Evolutionary conservation across 2,797 vertebrate species (phyloP), one percentile per base, ranked within the genome.

Genomic region (Tolypeutes matacus): DNA sequence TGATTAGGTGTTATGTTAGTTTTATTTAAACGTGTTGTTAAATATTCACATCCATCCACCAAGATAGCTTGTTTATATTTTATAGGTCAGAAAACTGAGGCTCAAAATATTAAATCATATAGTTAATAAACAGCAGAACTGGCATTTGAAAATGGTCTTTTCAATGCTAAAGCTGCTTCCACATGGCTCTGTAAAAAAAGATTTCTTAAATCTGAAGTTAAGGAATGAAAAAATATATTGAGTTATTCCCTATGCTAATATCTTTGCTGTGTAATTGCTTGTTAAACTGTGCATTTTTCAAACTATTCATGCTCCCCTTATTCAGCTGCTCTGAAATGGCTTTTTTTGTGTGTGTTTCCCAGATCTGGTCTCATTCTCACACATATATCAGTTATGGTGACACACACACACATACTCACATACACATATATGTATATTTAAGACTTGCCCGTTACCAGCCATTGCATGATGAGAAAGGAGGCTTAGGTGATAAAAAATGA

Each of bases 391-490:
- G 95, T 83, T 88, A 88, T 58, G 94, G 27, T 0, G 89, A 91
- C 76, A 72, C 39, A 91, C 65, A 60, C 53, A 56, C 46, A 39
- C 53, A 56, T 8, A 39, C 39, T 39, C 39, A 39, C 39, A 39
- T 46, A 91, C 65, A 64, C 53, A 56, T 56, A 56, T 56, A 56
- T 82, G 83, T 98, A 80, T 95, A 36, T 95, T 97, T 93, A 76
- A 96, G 87, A 49, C 18, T 89, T 94, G 49, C 73, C 77, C 84
- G 49, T 91, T 95, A 69, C 53, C 93, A 96, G 76, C 39, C 7
- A 25, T 91, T 97, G 77, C 93, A 76, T 87, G 92, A 97, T 93
- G 92, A 91, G 86, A 97, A 86, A 92, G 27, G 56, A 58, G 60
- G 36, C 6, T 34, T 84, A 82, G 76, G 78, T 91, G 90, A 93